A percentile compares a stretch with the other conserved stretches of the same genome.
phyloP scores from a whole-genome alignment of 2,113 vertebrate species.

The Grammomys surdaster region DNA sequence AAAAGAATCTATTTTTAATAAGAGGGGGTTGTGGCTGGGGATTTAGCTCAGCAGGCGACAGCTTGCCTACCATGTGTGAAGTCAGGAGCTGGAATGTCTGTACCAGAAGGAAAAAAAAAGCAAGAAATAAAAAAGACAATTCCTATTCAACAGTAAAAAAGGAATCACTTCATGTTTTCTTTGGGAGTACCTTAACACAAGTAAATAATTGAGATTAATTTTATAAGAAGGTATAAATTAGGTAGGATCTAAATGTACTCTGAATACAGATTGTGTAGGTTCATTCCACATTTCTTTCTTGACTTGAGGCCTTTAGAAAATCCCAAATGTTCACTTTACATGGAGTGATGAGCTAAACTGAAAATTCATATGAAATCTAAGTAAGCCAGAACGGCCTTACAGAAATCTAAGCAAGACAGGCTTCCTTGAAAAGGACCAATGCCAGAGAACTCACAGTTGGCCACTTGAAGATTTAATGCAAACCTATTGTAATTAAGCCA shows the following conservation, averaged over 20 bases:
- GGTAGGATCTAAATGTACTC: not conserved
- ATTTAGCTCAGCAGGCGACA: not conserved
- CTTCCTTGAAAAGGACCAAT: not conserved
- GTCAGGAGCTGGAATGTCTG: not conserved
- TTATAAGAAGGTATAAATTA: conserved; percentile 17
- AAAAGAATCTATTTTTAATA: not conserved
- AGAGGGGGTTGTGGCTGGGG: not conserved
- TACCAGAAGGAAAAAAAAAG: not conserved
- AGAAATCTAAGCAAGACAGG: not conserved
- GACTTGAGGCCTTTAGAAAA: conserved; percentile 25
- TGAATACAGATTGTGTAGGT: conserved; percentile 28
- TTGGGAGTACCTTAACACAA: conserved; percentile 29
- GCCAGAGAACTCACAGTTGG: not conserved
- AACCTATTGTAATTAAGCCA: not conserved
- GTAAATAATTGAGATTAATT: not conserved
- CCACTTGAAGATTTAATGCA: conserved; percentile 37
- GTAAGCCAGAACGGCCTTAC: not conserved
- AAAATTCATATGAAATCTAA: not conserved
- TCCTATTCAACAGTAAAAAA: not conserved
- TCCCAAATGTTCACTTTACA: not conserved
- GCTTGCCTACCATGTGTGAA: not conserved
- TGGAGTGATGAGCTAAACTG: conserved; percentile 26
- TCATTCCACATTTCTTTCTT: conserved; percentile 17
- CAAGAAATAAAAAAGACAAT: not conserved
- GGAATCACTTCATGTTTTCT: not conserved